Evolutionary conservation across 2,113 vertebrate species (phyloP).

Genomic region (Clupea harengus): DNA sequence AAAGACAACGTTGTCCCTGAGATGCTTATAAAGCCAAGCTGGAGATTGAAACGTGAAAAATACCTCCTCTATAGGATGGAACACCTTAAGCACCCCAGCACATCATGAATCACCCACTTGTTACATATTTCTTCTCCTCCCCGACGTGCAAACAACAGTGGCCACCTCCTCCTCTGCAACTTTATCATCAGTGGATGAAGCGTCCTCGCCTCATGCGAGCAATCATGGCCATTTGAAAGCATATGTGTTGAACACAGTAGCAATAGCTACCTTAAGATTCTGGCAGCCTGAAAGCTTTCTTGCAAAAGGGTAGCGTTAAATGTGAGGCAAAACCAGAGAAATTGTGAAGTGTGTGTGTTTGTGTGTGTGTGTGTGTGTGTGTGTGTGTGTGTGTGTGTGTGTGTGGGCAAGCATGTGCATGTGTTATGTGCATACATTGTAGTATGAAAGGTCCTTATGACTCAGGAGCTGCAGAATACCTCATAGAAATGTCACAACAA

Average conservation of each 20-base stretch:
- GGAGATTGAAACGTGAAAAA: slow-evolving; percentile 72
- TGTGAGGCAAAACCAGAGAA: neutral
- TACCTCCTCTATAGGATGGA: slow-evolving; percentile 54
- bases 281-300: neutral
- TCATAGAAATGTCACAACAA: slow-evolving; percentile 38
- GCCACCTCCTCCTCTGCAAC: neutral
- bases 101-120: slow-evolving; percentile 46
- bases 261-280: neutral
- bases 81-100: slow-evolving; percentile 47
- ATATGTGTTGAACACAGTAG: neutral
- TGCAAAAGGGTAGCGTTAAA: neutral
- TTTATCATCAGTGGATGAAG: neutral
- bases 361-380: neutral
- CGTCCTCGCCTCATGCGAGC: neutral
- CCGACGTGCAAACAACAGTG: slow-evolving; percentile 21
- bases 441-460: slow-evolving; percentile 32
- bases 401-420: neutral
- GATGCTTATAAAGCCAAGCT: slow-evolving; percentile 54
- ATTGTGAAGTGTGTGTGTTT: neutral
- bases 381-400: neutral
- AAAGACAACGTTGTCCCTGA: slow-evolving; percentile 52
- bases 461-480: slow-evolving; percentile 33
- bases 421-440: slow-evolving; percentile 19
- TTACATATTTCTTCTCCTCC: slow-evolving; percentile 40
- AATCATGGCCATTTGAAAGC: neutral